These are phyloP conservation scores for Emydocephalus ijimae DNA, from an alignment of 2,113 vertebrate species.

Conservation along the genomic window DNA sequence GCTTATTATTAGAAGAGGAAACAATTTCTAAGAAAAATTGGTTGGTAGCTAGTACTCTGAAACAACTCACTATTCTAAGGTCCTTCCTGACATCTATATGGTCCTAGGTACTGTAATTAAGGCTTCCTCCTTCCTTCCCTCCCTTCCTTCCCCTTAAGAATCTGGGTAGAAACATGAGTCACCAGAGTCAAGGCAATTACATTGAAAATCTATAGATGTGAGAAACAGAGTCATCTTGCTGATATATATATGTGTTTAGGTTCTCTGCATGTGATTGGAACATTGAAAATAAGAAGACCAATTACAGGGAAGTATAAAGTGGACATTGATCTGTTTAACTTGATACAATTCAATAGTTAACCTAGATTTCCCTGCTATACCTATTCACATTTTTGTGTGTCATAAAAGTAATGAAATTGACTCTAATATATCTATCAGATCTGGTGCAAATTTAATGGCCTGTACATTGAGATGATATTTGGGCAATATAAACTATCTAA, in stretches of 20 bases:
- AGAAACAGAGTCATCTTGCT: background rate
- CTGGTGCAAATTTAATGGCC: background rate
- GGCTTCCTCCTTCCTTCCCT: background rate
- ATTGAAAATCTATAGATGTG: background rate
- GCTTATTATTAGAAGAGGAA: background rate
- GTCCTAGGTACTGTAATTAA: background rate
- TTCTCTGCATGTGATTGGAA: background rate
- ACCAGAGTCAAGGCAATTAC: background rate
- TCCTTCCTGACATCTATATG: background rate
- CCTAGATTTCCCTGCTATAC: background rate
- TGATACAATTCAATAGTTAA: background rate
- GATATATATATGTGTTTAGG: background rate
- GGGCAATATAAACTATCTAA: background rate
- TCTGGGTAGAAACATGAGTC: background rate
- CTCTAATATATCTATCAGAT: background rate
- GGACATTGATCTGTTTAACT: background rate
- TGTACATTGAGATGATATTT: background rate
- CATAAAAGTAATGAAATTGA: background rate
- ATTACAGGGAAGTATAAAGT: background rate
- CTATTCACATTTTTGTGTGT: background rate
- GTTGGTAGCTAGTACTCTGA: background rate
- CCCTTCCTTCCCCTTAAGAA: background rate
- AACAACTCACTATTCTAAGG: background rate
- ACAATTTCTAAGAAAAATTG: background rate
- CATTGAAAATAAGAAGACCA: background rate